Base-by-base conservation (phyloP, 2,888 invertebrate genomes). In the Drosophila histrio region DNA sequence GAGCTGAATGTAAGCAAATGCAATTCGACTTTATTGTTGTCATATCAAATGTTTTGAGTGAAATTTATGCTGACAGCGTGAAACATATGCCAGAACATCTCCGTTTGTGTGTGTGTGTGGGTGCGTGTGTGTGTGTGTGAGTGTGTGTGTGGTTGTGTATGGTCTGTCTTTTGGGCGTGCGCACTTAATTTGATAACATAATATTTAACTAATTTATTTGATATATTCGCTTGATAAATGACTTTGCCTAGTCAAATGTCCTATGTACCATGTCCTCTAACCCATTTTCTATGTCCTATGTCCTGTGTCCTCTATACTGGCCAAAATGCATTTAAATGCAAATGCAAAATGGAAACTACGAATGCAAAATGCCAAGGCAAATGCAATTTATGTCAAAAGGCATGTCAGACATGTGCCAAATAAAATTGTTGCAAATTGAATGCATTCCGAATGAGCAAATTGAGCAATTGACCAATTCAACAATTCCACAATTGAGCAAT, bases 131-230 rank as follows among this genome's bases (percentile, higher is more conserved):
- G 17, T 19, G 7, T 46, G 2, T n/a, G 1, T 26, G 19, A 19
- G 6, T 56, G 26, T 32, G 15, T 54, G n/a, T 28, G 3, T 47
- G 19, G 39, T 17, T 56, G 34, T 22, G 11, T 41, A 17, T 13
- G 8, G 13, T 24, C 17, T 38, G 9, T 19, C 3, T n/a, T 21
- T 49, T 59, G 56, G 54, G 66, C 46, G 50, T 59, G 47, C 15
- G 41, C 67, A 71, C 60, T 75, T 85, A 76, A 85, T 87, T 73
- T 78, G 79, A 73, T 81, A 81, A 83, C 73, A 87, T 77, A 76
- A 78, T 85, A 73, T 78, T 84, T 81, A 81, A 79, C 76, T 84
- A 78, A 81, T 78, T 87, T 80, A 87, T 87, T 80, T 71, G 77
- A 81, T 68, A 68, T 66, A 70, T 66, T 60, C 58, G 62, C 69